Percentiles rank a stretch among this genome's conserved stretches.
phyloP scores from a whole-genome alignment of 2,888 invertebrate genomes.

The Frankliniella fusca region DNA sequence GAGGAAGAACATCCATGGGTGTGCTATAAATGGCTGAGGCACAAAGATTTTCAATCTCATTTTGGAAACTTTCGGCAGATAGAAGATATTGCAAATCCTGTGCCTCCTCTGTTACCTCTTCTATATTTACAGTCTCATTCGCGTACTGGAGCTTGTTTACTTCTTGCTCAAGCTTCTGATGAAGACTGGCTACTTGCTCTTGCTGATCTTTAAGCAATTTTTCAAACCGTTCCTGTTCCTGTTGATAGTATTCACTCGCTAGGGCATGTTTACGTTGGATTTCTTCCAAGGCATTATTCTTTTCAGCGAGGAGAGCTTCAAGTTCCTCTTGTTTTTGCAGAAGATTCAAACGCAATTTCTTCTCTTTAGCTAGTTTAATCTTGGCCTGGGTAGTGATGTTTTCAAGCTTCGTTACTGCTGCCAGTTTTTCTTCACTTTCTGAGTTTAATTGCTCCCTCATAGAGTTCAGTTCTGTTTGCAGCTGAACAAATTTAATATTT shows the following conservation, averaged over 20 bases:
- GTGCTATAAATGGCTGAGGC: background rate
- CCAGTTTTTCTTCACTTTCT: conserved; percentile 24
- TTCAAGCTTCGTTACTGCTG: background rate
- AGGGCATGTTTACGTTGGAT: background rate
- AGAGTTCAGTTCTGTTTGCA: background rate
- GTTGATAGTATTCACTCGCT: conserved; percentile 31
- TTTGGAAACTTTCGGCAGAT: background rate
- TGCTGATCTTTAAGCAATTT: background rate
- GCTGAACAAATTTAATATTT: background rate
- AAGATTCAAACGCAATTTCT: background rate
- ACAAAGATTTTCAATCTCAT: background rate
- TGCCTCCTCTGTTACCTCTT: background rate
- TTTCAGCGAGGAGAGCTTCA: background rate
- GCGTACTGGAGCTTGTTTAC: background rate
- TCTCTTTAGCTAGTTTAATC: background rate
- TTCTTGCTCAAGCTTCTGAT: background rate
- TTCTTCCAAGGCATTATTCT: background rate
- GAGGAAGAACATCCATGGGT: conserved; percentile 12
- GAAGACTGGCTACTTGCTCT: background rate
- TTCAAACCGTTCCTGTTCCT: conserved; percentile 32
- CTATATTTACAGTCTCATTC: background rate
- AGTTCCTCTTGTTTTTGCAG: background rate
- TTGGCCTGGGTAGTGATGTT: background rate
- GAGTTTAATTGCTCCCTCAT: background rate
- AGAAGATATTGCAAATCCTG: background rate